A percentile compares a stretch with the other conserved stretches of the same genome.
Evolutionary conservation across 2,113 vertebrate genomes (phyloP).

Genomic region (Perca flavescens): DNA sequence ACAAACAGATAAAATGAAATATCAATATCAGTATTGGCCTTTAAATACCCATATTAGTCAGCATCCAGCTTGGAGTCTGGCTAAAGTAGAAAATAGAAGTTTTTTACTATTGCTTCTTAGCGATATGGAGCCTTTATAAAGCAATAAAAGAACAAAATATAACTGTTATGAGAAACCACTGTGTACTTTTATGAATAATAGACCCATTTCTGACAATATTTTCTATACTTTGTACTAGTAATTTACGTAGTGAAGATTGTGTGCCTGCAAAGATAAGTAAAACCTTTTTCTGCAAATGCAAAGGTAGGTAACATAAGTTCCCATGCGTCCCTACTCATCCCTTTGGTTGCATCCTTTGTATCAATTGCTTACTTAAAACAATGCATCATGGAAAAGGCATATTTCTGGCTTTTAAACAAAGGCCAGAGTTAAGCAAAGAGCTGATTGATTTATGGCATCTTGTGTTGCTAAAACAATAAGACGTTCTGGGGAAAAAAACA

Average conservation of each 20-base stretch:
- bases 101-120: neutral
- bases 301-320: neutral
- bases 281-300: neutral
- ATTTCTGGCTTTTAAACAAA: slow-evolving; percentile 51
- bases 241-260: neutral
- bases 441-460: slow-evolving; percentile 56
- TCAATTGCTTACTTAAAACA: neutral
- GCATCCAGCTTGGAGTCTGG: neutral
- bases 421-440: slow-evolving; percentile 23
- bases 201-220: neutral
- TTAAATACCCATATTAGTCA: neutral
- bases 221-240: neutral
- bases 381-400: slow-evolving; percentile 46
- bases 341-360: slow-evolving; percentile 6
- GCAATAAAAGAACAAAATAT: neutral
- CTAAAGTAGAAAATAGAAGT: neutral
- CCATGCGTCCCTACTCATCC: neutral
- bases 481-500: slow-evolving; percentile 28
- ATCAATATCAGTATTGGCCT: slow-evolving; percentile 5
- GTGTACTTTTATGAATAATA: neutral
- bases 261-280: neutral
- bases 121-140: neutral
- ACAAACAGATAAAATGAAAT: slow-evolving; percentile 50
- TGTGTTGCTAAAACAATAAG: slow-evolving; percentile 66
- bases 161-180: neutral